Percentiles rank a stretch among this genome's conserved stretches.
phyloP scores from a whole-genome alignment of 1,140 invertebrate species.

The Dinothrombium tinctorium region DNA sequence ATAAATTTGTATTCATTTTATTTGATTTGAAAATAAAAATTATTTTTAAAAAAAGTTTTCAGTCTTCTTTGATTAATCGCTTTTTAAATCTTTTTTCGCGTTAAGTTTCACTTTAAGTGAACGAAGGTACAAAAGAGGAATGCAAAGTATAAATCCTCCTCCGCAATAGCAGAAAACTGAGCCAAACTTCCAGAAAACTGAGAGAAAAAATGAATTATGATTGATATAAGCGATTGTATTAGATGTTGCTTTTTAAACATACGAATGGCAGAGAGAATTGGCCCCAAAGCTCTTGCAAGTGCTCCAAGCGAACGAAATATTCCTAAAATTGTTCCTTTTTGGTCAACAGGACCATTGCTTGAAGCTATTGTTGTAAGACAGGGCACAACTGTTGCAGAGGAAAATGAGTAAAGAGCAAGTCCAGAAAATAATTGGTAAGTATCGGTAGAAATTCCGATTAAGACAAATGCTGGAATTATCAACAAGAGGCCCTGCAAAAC shows the following conservation, averaged over 20 bases:
- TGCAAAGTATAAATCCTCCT: slow-evolving; percentile 15
- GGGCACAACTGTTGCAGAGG: slow-evolving; percentile 78
- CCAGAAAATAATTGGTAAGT: slow-evolving; percentile 42
- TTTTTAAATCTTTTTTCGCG: no score
- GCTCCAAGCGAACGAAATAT: slow-evolving; percentile 81
- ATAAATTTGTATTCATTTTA: no score
- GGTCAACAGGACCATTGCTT: slow-evolving; percentile 44
- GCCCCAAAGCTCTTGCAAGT: slow-evolving; percentile 70
- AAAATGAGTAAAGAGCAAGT: slow-evolving; percentile 63
- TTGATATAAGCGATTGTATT: not conserved
- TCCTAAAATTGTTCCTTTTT: slow-evolving; percentile 77
- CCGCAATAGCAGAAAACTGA: slow-evolving; percentile 15
- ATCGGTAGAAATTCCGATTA: slow-evolving; percentile 45
- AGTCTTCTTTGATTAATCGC: no score
- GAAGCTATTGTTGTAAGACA: slow-evolving; percentile 76
- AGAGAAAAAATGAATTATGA: not conserved
- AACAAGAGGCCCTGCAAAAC: slow-evolving; percentile 46
- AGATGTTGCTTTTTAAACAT: not conserved
- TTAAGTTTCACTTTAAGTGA: no score
- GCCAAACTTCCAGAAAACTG: slow-evolving; percentile 18
- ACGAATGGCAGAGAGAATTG: slow-evolving; percentile 43
- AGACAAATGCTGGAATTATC: slow-evolving; percentile 65
- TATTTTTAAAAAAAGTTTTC: no score
- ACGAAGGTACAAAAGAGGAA: slow-evolving; percentile 18
- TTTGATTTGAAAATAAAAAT: no score